Conservation (phyloP, 2,797 vertebrate species). For the Decapterus maruadsi region DNA sequence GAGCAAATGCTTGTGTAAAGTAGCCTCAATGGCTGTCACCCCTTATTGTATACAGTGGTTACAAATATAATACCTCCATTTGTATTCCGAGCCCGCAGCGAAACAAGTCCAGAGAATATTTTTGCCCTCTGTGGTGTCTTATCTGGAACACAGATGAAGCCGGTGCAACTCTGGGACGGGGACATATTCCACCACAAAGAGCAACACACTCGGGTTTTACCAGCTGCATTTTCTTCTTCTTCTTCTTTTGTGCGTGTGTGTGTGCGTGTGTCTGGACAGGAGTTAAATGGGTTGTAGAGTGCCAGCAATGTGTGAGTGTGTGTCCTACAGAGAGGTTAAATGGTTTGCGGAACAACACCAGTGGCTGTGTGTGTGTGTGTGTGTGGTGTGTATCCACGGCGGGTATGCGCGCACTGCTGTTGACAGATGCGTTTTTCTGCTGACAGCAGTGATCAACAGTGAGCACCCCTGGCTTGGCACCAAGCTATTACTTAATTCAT, state of each 20-base stretch:
- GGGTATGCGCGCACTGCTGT: conserved; percentile 54
- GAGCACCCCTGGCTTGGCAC: conserved; percentile 79
- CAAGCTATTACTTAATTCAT: conserved; percentile 89
- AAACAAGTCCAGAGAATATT: conserved; percentile 56
- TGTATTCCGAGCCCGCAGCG: conserved; percentile 52
- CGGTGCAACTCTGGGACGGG: conserved; percentile 18
- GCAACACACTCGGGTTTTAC: conserved; percentile 32
- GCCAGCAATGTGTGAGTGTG: conserved; percentile 60
- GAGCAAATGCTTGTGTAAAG: conserved; percentile 43
- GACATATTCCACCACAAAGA: conserved; percentile 44
- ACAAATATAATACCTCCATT: conserved; percentile 53
- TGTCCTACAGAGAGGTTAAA: conserved; percentile 73
- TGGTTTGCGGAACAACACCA: conserved; percentile 55
- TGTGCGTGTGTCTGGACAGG: conserved; percentile 48
- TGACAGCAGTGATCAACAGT: conserved; percentile 83
- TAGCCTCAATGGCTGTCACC: conserved; percentile 39
- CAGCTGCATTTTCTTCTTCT: conserved; percentile 29
- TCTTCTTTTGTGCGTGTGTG: conserved; percentile 28
- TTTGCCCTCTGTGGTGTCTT: conserved; percentile 48
- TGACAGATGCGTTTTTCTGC: conserved; percentile 85
- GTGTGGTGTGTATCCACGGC: conserved; percentile 20
- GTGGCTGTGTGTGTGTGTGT: conserved; percentile 30
- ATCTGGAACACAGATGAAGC: conserved; percentile 55
- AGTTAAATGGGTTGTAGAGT: conserved; percentile 73
- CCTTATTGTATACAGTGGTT: conserved; percentile 31